Evolutionary conservation across 2,888 invertebrate genomes (phyloP).

Genomic region (Diloba caeruleocephala): DNA sequence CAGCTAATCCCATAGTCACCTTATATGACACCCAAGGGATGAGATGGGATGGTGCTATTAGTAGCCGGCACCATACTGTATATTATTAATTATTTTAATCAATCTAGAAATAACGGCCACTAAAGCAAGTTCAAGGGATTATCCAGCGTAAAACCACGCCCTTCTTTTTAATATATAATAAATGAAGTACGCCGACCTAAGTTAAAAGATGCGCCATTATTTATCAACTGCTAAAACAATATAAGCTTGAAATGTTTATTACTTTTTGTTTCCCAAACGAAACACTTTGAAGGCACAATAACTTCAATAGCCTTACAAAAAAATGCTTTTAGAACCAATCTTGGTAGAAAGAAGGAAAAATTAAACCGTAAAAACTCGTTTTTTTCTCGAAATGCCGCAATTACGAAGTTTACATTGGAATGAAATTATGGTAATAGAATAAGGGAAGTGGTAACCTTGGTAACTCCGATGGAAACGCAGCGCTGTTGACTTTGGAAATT

Average conservation of each 20-base stretch:
- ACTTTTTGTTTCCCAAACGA: conserved; percentile 15
- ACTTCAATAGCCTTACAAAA: conserved; percentile 13
- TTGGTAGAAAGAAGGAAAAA: conserved; percentile 45
- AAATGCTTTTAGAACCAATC: conserved; percentile 40
- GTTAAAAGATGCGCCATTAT: not conserved
- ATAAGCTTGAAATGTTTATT: not conserved
- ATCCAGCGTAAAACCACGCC: too few species aligned
- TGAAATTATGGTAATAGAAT: conserved; percentile 55
- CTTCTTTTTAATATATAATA: too few species aligned
- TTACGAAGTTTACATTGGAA: conserved; percentile 60
- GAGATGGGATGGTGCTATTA: too few species aligned
- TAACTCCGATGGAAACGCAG: not conserved
- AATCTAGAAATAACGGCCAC: too few species aligned
- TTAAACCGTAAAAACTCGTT: conserved; percentile 51
- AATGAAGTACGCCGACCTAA: not conserved
- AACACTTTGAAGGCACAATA: conserved; percentile 16
- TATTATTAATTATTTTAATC: too few species aligned
- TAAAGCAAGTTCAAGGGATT: too few species aligned
- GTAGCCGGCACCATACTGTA: too few species aligned
- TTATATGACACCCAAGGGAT: too few species aligned
- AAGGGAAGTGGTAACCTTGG: conserved; percentile 24
- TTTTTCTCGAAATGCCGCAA: conserved; percentile 50
- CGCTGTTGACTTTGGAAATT: conserved; percentile 28
- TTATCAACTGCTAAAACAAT: not conserved
- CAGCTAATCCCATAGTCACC: too few species aligned